Evolutionary conservation across 2,113 vertebrate genomes (phyloP).

Genomic region (Ibidorhyncha struthersii): DNA sequence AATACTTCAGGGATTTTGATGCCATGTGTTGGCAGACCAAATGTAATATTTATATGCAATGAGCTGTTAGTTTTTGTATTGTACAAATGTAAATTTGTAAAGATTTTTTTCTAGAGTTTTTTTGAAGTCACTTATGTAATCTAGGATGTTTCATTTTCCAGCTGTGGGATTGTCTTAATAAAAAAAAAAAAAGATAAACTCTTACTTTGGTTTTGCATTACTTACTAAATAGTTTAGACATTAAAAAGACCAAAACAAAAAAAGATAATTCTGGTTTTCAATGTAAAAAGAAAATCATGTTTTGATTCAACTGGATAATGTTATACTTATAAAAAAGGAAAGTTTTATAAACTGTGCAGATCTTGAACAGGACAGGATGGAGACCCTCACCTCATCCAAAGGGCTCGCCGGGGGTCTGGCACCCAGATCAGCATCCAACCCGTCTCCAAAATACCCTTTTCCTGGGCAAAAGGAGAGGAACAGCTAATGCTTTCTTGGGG

Average conservation of each 20-base stretch:
- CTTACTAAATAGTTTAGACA: background rate
- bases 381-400: background rate
- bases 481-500: background rate
- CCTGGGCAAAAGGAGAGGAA: background rate
- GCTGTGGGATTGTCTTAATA: constrained; percentile 73
- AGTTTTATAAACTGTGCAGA: background rate
- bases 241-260: background rate
- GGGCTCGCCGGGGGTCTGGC: background rate
- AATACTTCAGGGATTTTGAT: constrained; percentile 80
- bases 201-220: constrained; percentile 41
- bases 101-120: constrained; percentile 71
- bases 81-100: constrained; percentile 78
- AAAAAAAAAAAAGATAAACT: constrained; percentile 32
- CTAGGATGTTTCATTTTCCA: constrained; percentile 73
- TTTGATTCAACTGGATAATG: background rate
- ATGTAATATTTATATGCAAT: constrained; percentile 83
- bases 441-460: background rate
- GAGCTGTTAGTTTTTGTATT: constrained; percentile 77
- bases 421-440: accelerated
- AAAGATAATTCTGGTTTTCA: background rate
- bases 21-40: constrained; percentile 76
- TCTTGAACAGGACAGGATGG: background rate
- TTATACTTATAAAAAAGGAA: background rate
- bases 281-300: background rate
- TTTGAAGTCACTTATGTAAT: constrained; percentile 70